Evolutionary conservation across 2,888 invertebrate genomes (phyloP), one percentile per base, ranked within the genome.

Genomic region (Microplitis deprimator): DNA sequence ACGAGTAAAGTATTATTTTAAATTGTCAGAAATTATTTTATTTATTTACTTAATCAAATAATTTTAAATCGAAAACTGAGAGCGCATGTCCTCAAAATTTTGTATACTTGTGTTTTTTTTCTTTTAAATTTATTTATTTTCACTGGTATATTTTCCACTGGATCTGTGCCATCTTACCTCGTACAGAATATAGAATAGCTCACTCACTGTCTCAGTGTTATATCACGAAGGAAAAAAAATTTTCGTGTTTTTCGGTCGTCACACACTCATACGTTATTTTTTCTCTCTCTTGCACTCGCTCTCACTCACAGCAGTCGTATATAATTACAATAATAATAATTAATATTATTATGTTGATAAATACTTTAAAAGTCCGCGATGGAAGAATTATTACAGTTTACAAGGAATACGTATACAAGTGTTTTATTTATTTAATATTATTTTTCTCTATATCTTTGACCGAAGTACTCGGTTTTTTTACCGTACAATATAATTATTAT

Each of bases 391-490:
- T 92, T 91, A 91, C 91, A 91, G 92, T 91, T 92, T 92, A 92
- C 91, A 91, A 90, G 90, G 92, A 91, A 93, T 93, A 94, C 94
- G 94, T 94, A 94, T 94, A 94, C 94, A 93, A 93, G 92, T 93
- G 93, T 93, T 85, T 88, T 83, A 80, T 79, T 76, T 74, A 73
- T 76, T 78, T 75, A 41, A 77, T 65, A 77, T 79, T 70, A 64
- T 78, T 72, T 68, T 64, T 76, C 70, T 79, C 77, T 72, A 68
- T 61, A 68, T 74, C 68, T 20, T 68, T 61, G 16, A 6, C 16
- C 65, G 59, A 70, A 75, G 61, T 60, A 65, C 50, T 71, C 61
- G 67, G 62, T 67, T 13, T 29, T 29, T 50, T 50, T 50, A 60
- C 64, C 69, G 29, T 77, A 73, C 77, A 73, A 68, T 72, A 38